A percentile compares a stretch with the other conserved stretches of the same genome.
Conservation (phyloP, 1,140 invertebrate genomes). For the Helicoverpa zea region DNA sequence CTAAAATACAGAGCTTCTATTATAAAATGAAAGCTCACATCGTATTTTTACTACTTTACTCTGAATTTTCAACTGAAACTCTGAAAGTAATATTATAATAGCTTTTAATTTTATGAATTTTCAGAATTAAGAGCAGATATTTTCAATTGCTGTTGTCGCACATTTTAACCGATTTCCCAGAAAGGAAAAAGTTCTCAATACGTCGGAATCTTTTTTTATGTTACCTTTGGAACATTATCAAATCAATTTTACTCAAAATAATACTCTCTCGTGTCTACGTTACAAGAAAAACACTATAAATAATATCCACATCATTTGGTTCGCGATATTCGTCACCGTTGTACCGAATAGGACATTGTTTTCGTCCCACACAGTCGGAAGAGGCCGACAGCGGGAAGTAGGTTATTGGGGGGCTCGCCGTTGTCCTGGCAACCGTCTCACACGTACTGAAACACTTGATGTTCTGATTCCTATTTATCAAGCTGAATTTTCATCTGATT, state of each 20-base stretch:
- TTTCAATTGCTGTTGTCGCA: no score
- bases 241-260: no score
- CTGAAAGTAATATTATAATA: background rate
- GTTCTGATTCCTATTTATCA: background rate
- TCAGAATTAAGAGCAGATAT: no score
- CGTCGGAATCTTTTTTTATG: no score
- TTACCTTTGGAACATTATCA: no score
- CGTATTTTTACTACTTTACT: background rate
- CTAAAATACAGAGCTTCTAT: background rate
- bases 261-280: no score
- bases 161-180: no score
- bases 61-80: background rate
- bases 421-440: constrained; percentile 27
- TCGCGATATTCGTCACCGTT: background rate
- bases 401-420: constrained; percentile 27
- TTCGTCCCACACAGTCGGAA: background rate
- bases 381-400: constrained; percentile 2
- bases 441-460: background rate
- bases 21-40: constrained; percentile 20
- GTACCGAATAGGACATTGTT: background rate
- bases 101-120: no score
- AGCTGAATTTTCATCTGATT: background rate
- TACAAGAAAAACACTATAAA: no score
- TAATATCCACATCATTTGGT: background rate
- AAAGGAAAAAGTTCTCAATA: no score